Evolutionary conservation across 2,888 invertebrate species (phyloP).

Genomic region (Caradrina kadenii): DNA sequence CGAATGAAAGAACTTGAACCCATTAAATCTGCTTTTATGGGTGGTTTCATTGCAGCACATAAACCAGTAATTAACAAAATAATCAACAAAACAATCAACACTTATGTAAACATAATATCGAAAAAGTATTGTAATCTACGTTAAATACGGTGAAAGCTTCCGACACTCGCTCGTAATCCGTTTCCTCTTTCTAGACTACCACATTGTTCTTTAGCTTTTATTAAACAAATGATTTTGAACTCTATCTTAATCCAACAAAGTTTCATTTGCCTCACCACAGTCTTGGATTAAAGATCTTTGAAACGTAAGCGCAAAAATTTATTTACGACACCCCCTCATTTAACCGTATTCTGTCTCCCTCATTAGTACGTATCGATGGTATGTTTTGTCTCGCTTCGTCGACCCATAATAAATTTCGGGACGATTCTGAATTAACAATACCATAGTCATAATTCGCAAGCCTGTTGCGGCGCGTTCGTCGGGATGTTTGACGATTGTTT

Average conservation of each 20-base stretch:
- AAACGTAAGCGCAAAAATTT: constrained; percentile 81
- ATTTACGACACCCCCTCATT: constrained; percentile 87
- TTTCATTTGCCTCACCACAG: constrained; percentile 54
- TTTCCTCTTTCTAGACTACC: constrained; percentile 78
- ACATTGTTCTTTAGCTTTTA: constrained; percentile 74
- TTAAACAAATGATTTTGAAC: constrained; percentile 62
- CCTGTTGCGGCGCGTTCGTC: constrained; percentile 77
- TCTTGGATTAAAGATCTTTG: constrained; percentile 77
- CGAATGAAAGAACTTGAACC: constrained; percentile 22
- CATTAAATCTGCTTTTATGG: constrained; percentile 24
- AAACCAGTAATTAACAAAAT: constrained; percentile 51
- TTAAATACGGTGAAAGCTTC: constrained; percentile 82
- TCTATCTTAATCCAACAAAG: constrained; percentile 56
- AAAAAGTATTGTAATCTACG: constrained; percentile 76
- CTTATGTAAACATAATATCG: constrained; percentile 63
- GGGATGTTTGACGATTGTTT: constrained; percentile 74
- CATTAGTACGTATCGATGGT: constrained; percentile 60
- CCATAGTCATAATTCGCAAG: constrained; percentile 82
- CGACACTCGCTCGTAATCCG: constrained; percentile 80
- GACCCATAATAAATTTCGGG: constrained; percentile 82
- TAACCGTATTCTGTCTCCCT: constrained; percentile 77
- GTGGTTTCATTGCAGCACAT: constrained; percentile 36
- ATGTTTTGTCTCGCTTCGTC: constrained; percentile 72
- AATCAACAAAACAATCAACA: constrained; percentile 55
- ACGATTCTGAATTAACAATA: constrained; percentile 85